Conservation (phyloP, 2,113 vertebrate genomes). For the Tragelaphus scriptus region DNA sequence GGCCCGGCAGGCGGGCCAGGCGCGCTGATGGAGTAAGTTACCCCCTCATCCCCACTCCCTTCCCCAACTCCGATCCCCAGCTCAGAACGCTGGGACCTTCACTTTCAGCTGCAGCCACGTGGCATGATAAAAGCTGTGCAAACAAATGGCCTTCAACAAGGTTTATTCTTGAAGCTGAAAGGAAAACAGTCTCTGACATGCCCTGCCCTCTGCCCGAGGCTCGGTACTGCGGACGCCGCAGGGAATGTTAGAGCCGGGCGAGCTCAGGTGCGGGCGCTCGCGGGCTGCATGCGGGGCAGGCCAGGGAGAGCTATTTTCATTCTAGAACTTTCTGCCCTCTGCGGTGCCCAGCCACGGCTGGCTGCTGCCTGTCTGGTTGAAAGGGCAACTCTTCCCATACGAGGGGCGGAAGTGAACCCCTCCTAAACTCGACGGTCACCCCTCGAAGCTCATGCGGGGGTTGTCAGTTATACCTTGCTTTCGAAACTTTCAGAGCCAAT, state of each 20-base stretch:
- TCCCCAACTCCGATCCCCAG: neutral
- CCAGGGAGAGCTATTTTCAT: neutral
- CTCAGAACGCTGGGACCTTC: neutral
- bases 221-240: rapidly evolving
- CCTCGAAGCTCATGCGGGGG: rapidly evolving
- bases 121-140: neutral
- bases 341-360: neutral
- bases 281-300: rapidly evolving
- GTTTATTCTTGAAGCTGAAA: neutral
- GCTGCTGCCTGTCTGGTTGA: neutral
- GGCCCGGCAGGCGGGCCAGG: neutral
- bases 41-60: neutral
- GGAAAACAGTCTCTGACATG: neutral
- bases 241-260: neutral
- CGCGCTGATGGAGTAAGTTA: neutral
- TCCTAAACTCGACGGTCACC: neutral
- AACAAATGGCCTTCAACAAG: neutral
- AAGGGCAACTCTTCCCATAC: neutral
- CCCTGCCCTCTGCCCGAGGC: neutral
- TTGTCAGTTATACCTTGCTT: neutral
- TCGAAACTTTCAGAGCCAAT: neutral
- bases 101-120: neutral
- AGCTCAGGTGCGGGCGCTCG: neutral
- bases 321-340: too few species aligned
- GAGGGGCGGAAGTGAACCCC: neutral